Evolutionary conservation across 2,797 vertebrate species (phyloP).

Genomic region (Alexandromys oeconomus): DNA sequence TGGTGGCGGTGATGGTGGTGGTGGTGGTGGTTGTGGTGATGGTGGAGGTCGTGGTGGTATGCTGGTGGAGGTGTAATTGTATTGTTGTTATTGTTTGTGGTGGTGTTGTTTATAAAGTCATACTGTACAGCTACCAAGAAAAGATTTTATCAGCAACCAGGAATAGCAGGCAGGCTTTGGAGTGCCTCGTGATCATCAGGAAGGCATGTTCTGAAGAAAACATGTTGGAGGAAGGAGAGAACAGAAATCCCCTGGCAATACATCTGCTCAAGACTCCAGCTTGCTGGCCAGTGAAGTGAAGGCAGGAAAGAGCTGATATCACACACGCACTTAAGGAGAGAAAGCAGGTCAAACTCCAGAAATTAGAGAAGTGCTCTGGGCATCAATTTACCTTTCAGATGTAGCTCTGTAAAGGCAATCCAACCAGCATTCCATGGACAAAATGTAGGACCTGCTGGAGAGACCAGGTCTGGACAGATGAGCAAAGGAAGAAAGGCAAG

Average conservation of each 20-base stretch:
- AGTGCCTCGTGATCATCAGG: not conserved
- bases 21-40: too few species aligned
- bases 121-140: not conserved
- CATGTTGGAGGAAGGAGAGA: not conserved
- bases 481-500: not conserved
- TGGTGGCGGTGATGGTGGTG: not conserved
- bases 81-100: not conserved
- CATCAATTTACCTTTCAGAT: not conserved
- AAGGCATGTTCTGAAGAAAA: slow-evolving; percentile 21
- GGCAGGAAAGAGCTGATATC: not conserved
- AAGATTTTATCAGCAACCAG: not conserved
- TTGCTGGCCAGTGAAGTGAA: not conserved
- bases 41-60: too few species aligned
- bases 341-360: not conserved
- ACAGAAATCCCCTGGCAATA: not conserved
- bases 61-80: too few species aligned
- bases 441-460: not conserved
- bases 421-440: not conserved
- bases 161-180: not conserved
- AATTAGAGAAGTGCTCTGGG: not conserved
- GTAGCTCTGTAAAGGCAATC: not conserved
- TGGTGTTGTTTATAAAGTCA: not conserved
- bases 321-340: not conserved
- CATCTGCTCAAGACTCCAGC: not conserved
- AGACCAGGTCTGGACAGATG: not conserved